Base-by-base conservation (phyloP, 2,797 vertebrate species). In the Ambastaia sidthimunki region DNA sequence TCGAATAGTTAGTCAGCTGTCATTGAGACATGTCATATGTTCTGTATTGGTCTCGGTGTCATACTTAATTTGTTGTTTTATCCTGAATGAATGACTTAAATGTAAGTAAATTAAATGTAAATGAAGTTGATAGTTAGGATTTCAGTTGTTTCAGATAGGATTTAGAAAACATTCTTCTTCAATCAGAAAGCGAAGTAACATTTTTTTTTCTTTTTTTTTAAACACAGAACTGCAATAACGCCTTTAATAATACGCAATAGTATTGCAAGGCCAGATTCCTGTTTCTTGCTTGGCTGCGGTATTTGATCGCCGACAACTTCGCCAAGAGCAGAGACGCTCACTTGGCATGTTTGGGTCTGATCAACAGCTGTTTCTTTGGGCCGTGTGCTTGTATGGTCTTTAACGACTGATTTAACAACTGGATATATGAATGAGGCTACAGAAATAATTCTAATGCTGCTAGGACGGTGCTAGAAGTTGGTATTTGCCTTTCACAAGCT, bases 221-320 rank as follows among this genome's bases (percentile, higher is more conserved):
- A 28, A 19, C 28, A 28, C 50, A 57, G 66, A 47, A 71, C 47
- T 75, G 47, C 71, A 79, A 71, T 60, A 72, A 74, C 73, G 47
- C 48, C 9, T 7, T 23, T 31, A 34, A 47, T 7, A 37, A 41
- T 60, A 78, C 55, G 60, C 59, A 66, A 67, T 75, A 71, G 34
- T 21, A 23, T 83, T 80, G 63, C 75, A 52, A 74, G 62, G 68
- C 48, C 69, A 63, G 77, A 63, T 60, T 59, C 41, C 57, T 37
- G 41, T 66, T 62, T 75, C 67, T 82, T 55, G 80, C 70, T 72
- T 70, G 76, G 21, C 47, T 82, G 82, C 63, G 80, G 78, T 84
- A 82, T 84, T 82, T 78, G 74, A 79, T 62, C 76, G 28, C 80
- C 80, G 72, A 81, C 63, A 82, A 82, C 50, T 82, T 78, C 21